Evolutionary conservation across 2,888 invertebrate genomes (phyloP), one percentile per base, ranked within the genome.

Genomic region (Mechanitis messenoides): DNA sequence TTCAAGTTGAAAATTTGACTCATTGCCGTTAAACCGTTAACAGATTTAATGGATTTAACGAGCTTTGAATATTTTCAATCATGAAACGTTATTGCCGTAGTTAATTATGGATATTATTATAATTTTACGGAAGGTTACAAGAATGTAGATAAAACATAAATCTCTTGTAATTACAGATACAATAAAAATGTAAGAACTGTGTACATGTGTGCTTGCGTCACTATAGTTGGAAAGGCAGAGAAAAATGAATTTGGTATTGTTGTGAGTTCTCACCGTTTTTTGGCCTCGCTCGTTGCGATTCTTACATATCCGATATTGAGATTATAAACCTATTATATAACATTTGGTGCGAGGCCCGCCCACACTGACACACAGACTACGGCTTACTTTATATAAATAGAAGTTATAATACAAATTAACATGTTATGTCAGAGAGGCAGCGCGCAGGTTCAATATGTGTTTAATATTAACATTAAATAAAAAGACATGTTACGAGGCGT

Each of bases 231-330:
- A 58, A 58, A 58, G 28, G 57, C 6, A 31, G 50, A 58, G 58
- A 31, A 53, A 56, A 31, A 35, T 58, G 50, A 33, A 46, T 33
- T 20, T 28, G 33, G 11, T 46, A 58, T 58, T 58, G 58, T 58
- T 58, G 42, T 9, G 11, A 33, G 58, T 58, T 58, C 58, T 35
- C 58, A 58, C 53, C 31, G 47, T 50, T 50, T 50, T 50, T 5
- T n/a, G 45, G 53, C 53, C 58, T 53, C 45, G 42, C 38, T 3
- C n/a, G 31, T 42, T 42, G 42, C 42, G 7, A 9, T 42, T 42
- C 42, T 31, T 9, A 31, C 50, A n/a, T 31, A 50, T 50, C 28
- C 50, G 50, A 50, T 50, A 50, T 42, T 42, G 9, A 11, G 11
- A 11, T 50, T 11, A 9, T 50, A 28, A 11, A 1, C 31, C 7